Evolutionary conservation across 2,113 vertebrate genomes (phyloP).

Genomic region (Aviceda subcristata): DNA sequence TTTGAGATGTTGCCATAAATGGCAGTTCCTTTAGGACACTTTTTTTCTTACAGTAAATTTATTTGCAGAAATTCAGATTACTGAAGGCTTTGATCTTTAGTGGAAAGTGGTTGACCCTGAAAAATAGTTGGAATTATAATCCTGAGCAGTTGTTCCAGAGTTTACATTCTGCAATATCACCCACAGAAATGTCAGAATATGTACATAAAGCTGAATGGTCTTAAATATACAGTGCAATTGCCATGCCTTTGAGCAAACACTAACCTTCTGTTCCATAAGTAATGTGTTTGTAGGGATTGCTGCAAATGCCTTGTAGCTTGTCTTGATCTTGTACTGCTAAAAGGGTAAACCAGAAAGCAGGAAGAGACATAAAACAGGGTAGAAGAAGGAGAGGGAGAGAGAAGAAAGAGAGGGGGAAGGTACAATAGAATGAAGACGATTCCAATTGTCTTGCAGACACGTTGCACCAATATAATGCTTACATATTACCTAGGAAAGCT

Average conservation of each 20-base stretch:
- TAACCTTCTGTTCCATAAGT: constrained; percentile 97
- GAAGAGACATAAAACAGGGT: constrained; percentile 38
- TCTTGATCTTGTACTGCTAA: constrained; percentile 90
- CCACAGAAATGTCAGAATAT: neutral
- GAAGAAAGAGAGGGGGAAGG: neutral
- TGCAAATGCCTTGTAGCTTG: constrained; percentile 92
- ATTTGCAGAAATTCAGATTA: neutral
- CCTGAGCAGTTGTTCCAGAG: neutral
- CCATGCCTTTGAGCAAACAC: constrained; percentile 53
- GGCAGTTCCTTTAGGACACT: neutral
- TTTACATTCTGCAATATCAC: neutral
- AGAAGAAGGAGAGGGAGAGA: neutral
- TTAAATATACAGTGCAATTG: neutral
- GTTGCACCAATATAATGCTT: neutral
- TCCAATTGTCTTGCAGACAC: neutral
- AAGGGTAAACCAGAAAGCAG: constrained; percentile 68
- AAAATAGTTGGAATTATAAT: neutral
- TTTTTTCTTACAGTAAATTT: neutral
- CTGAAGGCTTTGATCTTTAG: neutral
- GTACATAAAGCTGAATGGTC: neutral
- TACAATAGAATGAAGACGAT: neutral
- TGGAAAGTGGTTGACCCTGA: neutral
- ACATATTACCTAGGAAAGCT: neutral
- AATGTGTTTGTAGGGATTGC: constrained; percentile 96
- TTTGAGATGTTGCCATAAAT: neutral